Evolutionary conservation across 1,140 invertebrate genomes (phyloP).

Genomic region (Centruroides sculpturatus): DNA sequence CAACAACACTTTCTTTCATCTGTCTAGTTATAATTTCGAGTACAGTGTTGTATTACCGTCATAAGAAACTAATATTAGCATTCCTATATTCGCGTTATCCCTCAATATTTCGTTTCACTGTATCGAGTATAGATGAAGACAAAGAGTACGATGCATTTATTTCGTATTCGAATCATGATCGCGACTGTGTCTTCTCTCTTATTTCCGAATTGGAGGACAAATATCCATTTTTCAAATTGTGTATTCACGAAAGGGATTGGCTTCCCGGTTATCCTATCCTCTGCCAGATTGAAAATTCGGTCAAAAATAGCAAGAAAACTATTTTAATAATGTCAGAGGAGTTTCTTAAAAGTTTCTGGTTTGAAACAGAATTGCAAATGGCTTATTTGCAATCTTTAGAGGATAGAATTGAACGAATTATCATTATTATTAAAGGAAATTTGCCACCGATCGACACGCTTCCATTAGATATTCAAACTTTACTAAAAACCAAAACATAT

Average conservation of each 20-base stretch:
- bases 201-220: constrained; percentile 40
- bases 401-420: constrained; percentile 34
- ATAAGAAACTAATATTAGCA: no score
- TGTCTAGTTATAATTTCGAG: no score
- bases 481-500: constrained; percentile 32
- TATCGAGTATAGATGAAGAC: constrained; percentile 49
- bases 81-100: not conserved
- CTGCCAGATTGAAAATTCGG: constrained; percentile 76
- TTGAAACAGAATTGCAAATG: constrained; percentile 67
- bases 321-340: constrained; percentile 82
- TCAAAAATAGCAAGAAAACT: constrained; percentile 71
- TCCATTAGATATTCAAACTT: constrained; percentile 21
- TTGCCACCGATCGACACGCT: constrained; percentile 17
- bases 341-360: constrained; percentile 85
- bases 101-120: not conserved
- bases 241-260: constrained; percentile 76
- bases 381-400: constrained; percentile 41
- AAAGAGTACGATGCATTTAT: constrained; percentile 71
- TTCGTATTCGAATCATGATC: constrained; percentile 62
- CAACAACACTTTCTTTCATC: no score
- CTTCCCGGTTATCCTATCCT: constrained; percentile 58
- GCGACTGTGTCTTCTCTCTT: constrained; percentile 44
- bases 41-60: no score
- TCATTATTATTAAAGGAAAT: constrained; percentile 71
- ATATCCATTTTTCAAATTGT: constrained; percentile 46